phyloP scores from a whole-genome alignment of 2,797 vertebrate species.

The Aplochiton taeniatus region DNA sequence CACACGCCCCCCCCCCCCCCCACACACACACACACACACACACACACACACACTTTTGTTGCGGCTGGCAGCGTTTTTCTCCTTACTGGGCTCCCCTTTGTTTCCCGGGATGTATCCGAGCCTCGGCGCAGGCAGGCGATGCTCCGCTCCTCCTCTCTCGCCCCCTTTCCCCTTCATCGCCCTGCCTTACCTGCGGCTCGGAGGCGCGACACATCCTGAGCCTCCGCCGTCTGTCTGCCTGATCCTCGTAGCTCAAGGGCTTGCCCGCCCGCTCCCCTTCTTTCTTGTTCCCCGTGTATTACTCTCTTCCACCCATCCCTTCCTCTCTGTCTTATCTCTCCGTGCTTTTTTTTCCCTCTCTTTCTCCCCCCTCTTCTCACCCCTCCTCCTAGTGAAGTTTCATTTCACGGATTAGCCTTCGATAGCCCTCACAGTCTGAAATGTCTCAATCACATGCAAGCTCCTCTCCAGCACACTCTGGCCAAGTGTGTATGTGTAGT shows the following conservation, averaged over 20 bases:
- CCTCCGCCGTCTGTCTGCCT: slow-evolving; percentile 40
- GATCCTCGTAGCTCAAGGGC: slow-evolving; percentile 60
- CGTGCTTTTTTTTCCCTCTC: slow-evolving; percentile 59
- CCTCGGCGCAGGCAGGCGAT: not conserved
- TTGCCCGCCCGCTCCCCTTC: slow-evolving; percentile 42
- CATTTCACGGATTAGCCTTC: slow-evolving; percentile 75
- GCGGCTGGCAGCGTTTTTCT: not conserved
- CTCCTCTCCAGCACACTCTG: slow-evolving; percentile 37
- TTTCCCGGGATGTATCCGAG: slow-evolving; percentile 12
- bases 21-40: too few relatives aligned
- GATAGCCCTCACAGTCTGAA: slow-evolving; percentile 66
- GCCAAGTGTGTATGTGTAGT: slow-evolving; percentile 27
- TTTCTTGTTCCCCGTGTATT: slow-evolving; percentile 26
- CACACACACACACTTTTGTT: not conserved
- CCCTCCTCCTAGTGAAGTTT: slow-evolving; percentile 70
- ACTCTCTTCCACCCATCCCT: not conserved
- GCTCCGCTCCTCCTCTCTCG: not conserved
- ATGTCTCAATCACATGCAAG: slow-evolving; percentile 69
- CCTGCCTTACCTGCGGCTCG: slow-evolving; percentile 51
- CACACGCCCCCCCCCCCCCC: slow-evolving; percentile 13
- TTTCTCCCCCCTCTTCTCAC: slow-evolving; percentile 58
- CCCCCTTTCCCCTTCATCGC: slow-evolving; percentile 23
- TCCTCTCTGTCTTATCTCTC: slow-evolving; percentile 60
- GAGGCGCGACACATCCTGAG: slow-evolving; percentile 34
- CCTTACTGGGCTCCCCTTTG: slow-evolving; percentile 30